Conservation (phyloP, 2,113 vertebrate genomes). For the Telmatochromis bifrenatus region DNA sequence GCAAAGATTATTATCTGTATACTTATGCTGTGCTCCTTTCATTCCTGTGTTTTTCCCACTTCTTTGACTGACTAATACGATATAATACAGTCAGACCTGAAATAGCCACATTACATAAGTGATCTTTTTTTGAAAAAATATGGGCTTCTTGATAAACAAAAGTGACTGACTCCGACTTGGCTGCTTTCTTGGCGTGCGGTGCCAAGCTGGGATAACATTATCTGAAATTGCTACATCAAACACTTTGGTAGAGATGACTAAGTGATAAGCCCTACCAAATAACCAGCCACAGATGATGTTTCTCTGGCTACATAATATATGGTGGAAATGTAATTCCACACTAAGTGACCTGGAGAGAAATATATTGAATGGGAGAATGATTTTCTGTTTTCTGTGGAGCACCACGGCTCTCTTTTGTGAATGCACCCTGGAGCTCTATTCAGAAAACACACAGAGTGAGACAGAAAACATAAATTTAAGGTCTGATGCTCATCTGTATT, state of each 20-base stretch:
- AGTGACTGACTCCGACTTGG: background rate
- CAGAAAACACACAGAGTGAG: background rate
- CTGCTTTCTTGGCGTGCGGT: background rate
- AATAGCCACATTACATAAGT: conserved; percentile 22
- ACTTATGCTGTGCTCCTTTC: background rate
- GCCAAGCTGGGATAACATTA: conserved; percentile 4
- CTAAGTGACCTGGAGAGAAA: conserved; percentile 6
- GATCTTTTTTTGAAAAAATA: background rate
- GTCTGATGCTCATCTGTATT: conserved; percentile 52
- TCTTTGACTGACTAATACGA: background rate
- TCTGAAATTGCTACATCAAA: background rate
- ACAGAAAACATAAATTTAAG: conserved; percentile 16
- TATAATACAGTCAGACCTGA: background rate
- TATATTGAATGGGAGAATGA: background rate
- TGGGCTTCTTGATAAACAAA: background rate
- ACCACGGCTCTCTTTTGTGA: background rate
- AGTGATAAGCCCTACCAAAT: background rate
- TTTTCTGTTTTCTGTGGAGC: conserved; percentile 21
- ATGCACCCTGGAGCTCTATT: background rate
- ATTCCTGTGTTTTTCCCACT: background rate
- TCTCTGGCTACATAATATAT: background rate
- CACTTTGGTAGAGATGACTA: conserved; percentile 15
- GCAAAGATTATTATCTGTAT: background rate
- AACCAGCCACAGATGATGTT: background rate
- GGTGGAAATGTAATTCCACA: background rate